Evolutionary conservation across 2,888 invertebrate species (phyloP).

Genomic region (Pollenia griseotomentosa): DNA sequence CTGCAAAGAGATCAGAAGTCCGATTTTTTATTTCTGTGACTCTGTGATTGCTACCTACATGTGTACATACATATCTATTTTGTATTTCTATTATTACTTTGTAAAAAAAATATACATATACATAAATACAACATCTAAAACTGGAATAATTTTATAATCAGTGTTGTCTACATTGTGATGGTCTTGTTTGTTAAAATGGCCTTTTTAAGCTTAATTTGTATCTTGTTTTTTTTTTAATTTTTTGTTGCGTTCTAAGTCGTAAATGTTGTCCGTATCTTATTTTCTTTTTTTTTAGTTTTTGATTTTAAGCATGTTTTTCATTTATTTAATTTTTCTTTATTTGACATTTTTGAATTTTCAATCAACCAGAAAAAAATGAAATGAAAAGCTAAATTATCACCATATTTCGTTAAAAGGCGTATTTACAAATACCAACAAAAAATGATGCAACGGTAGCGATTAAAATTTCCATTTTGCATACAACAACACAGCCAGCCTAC

Average conservation of each 20-base stretch:
- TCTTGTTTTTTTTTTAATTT: conserved; percentile 19
- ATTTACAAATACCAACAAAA: not conserved
- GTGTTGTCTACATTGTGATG: conserved; percentile 56
- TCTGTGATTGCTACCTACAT: no score
- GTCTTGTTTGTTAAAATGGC: conserved; percentile 52
- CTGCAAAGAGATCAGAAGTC: no score
- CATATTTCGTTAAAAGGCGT: conserved; percentile 69
- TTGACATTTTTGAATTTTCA: conserved; percentile 11
- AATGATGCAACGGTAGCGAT: conserved; percentile 5
- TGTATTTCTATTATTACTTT: no score
- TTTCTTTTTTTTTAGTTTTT: conserved; percentile 20
- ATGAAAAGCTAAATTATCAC: conserved; percentile 69
- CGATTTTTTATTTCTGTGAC: no score
- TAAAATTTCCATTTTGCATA: conserved; percentile 58
- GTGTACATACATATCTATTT: no score
- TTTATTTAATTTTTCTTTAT: conserved; percentile 30
- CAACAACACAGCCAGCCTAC: conserved; percentile 48
- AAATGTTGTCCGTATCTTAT: conserved; percentile 53
- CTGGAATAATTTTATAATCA: conserved; percentile 23
- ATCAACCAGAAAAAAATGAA: not conserved
- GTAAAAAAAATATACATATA: not conserved
- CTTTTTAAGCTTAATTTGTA: conserved; percentile 9
- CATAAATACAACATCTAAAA: not conserved
- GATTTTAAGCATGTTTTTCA: conserved; percentile 44
- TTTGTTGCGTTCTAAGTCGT: conserved; percentile 23